Evolutionary conservation across 1,140 invertebrate genomes (phyloP), one percentile per base, ranked within the genome.

Genomic region (Sogatella furcifera): DNA sequence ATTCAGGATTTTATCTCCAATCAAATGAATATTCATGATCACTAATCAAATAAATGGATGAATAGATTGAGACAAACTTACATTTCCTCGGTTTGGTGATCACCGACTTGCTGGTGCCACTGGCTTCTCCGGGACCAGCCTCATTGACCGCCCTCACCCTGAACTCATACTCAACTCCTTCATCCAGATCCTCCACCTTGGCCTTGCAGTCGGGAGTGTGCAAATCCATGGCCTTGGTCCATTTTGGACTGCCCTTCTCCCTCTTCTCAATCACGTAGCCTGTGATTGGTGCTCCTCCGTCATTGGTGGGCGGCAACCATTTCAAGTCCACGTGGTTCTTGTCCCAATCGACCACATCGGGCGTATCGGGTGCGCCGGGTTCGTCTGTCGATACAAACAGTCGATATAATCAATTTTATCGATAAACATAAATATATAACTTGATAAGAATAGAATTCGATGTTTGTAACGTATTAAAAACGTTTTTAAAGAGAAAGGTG

Each of bases 191-290:
- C 67, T 86, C 84, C 24, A 84, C 86, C 41, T 84, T 84, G 13
- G 85, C 88, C 69, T 90, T 91, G 56, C 83, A 86, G 52, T 92
- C 89, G 4, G 85, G 83, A 13, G 84, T 84, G 56, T 82, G 66
- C 1, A 87, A 79, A 75, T 94, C 90, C 44, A 81, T 81, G 59
- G 89, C 90, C 69, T 95, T 92, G 49, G 87, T 81, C 92, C 94
- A 90, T 70, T 86, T 84, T 58, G 88, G 80, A 66, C 83, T 81
- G 69, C 90, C 90, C 68, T 94, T 93, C 71, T 95, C 91, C 44
- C 88, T 83, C 77, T 96, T 97, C 74, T 98, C 94, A 67, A 98
- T 86, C 52, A 96, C 77, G 69, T 98, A 98, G 49, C 89, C 90
- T 63, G 87, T 91, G 74, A 98, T 89, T 66, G 94, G 94, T 62